Conservation (phyloP, 2,888 invertebrate species). For the Girardia tigrina region DNA sequence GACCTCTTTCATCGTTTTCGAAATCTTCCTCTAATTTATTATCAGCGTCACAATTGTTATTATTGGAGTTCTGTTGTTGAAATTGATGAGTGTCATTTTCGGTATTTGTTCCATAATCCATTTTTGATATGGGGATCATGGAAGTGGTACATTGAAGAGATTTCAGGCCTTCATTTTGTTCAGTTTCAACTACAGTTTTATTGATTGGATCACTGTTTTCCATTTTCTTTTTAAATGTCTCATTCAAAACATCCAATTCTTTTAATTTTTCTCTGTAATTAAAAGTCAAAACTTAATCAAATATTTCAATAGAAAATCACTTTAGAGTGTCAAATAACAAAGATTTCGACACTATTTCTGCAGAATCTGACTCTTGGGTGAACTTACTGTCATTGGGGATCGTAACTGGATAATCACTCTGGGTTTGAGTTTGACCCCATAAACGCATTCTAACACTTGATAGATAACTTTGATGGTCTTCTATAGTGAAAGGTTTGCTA, state of each 20-base stretch:
- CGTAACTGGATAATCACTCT: neutral
- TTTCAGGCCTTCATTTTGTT: neutral
- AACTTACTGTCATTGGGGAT: neutral
- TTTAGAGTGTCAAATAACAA: conserved; percentile 9
- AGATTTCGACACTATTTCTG: neutral
- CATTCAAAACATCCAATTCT: neutral
- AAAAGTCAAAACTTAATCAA: neutral
- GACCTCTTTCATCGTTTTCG: neutral
- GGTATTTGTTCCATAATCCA: neutral
- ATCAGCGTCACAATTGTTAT: neutral
- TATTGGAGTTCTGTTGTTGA: neutral
- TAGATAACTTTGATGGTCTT: conserved; percentile 19
- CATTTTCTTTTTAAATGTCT: conserved; percentile 19
- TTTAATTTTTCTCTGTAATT: neutral
- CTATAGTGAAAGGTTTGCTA: neutral
- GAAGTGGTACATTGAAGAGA: neutral
- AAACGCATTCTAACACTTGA: neutral
- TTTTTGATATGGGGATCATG: neutral
- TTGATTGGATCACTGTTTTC: neutral
- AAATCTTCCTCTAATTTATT: neutral
- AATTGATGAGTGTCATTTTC: neutral
- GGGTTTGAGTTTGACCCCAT: neutral
- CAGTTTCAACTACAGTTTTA: neutral
- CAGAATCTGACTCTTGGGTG: neutral
- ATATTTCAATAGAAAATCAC: neutral